Base-by-base conservation (phyloP, 2,888 invertebrate species). In the Cylloceria caligata region DNA sequence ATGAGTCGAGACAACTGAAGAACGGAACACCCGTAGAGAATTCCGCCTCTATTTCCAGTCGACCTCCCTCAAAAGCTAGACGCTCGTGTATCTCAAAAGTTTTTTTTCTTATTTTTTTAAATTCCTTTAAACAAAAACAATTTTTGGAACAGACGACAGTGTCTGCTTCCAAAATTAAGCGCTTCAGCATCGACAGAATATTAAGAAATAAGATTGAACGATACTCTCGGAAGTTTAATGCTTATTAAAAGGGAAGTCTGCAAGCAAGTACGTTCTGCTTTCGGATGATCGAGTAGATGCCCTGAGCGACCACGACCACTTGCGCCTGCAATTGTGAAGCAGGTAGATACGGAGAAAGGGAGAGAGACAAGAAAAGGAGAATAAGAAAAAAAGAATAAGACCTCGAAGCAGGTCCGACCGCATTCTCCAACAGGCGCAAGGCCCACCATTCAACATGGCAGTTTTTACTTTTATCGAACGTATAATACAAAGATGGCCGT, bases 401-500 rank as follows among this genome's bases (percentile, higher is more conserved):
- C 64, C 68, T 75, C 68, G 77, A 80, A 86, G 85, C 86, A 86
- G 86, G 87, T 87, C 82, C 72, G 80, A 86, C 86, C 82, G 84
- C 86, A 87, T 87, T 86, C 87, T 84, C 83, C 73, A 86, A 84
- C 83, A 69, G 80, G 80, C 86, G 84, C 81, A 82, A 81, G 81
- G 80, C 81, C 84, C 83, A 80, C 80, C 74, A 81, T 75, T 68
- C 86, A 87, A 87, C 72, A 87, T 87, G 87, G 86, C 86, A 79
- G 64, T 79, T 47, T 78, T 77, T 83, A 3, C 72, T 83, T 77
- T 81, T 62, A 69, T 71, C 65, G 68, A 84, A 71, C 75, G 75
- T 83, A n/a, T n/a, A n/a, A n/a, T n/a, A 83, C 86, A 86, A 87
- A 84, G 78, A 87, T 87, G 87, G 86, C 86, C 65, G 78, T 79